Evolutionary conservation across 1,140 invertebrate genomes (phyloP), one percentile per base, ranked within the genome.

Genomic region (Caenorhabditis tropicalis): DNA sequence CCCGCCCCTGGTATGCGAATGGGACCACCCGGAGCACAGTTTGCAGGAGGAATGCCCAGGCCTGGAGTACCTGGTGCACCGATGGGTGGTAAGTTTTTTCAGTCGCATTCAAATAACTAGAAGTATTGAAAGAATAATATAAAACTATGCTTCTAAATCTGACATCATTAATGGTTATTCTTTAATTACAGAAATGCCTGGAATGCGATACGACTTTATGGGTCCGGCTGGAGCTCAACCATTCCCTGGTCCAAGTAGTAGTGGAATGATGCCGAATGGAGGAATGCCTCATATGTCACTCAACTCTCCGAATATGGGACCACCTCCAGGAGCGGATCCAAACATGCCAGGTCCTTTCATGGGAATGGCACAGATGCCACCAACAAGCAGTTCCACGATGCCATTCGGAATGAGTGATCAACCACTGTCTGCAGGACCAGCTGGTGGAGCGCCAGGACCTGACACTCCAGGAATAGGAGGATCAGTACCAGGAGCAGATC

Each of bases 401-500:
- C 36, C 65, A 4, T 74, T 74, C 36, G 65, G 65, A 3, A 74
- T 74, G 65, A 21, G n/a, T 7, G 36, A 74, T 36, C 65, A 74
- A 46, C 65, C 65, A 9, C 79, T 88, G 51, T 88, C 88, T 36
- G 88, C 84, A 12, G 53, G 56, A 19, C 46, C 80, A 56, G 86
- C 88, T 15, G 85, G n/a, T 29, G 88, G 85, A 49, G 88, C 88
- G 31, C 88, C 81, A 10, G 88, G 88, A 10, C 88, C 88, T 9
- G 88, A 36, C 21, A 74, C 65, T 21, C 65, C 65, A 15, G 65
- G 65, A 74, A 74, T 74, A 36, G 36, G 33, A 19, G 65, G 65
- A 74, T 74, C 65, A 2, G 36, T 74, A 2, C 36, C 65, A 7
- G 58, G 58, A 5, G 31, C 31, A 1, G 65, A 29, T 9, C 65